phyloP scores from a whole-genome alignment of 1,140 invertebrate species.

The Saxidomus purpurata region DNA sequence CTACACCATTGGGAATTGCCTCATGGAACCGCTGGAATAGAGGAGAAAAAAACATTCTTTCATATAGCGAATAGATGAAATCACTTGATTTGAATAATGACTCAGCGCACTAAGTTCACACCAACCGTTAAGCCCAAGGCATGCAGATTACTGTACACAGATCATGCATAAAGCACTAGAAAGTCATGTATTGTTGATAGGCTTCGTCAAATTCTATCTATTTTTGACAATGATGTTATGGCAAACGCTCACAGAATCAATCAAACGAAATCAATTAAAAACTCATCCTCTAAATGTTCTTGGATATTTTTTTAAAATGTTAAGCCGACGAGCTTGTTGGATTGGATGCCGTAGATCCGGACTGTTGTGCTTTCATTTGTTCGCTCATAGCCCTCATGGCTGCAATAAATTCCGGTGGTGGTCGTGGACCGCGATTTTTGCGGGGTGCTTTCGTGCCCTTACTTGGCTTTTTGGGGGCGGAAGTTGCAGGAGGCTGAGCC shows the following conservation, averaged over 20 bases:
- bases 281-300: no score
- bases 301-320: not conserved
- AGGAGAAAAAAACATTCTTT: not conserved
- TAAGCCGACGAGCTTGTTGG: not conserved
- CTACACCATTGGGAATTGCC: not conserved
- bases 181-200: no score
- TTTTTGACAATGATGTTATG: no score
- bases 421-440: not conserved
- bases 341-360: not conserved
- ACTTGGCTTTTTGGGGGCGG: not conserved
- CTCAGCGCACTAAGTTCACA: no score
- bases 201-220: no score
- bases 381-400: constrained; percentile 50
- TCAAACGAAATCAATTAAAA: no score
- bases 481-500: not conserved
- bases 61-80: no score
- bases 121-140: no score
- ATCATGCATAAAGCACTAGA: no score
- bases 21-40: not conserved
- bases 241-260: no score
- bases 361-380: constrained; percentile 24
- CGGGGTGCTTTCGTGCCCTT: not conserved
- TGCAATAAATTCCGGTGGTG: constrained; percentile 44
- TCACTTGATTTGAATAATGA: no score
- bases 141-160: no score